Evolutionary conservation across 1,140 invertebrate genomes (phyloP), one percentile per base, ranked within the genome.

Genomic region (Heliconius himera): DNA sequence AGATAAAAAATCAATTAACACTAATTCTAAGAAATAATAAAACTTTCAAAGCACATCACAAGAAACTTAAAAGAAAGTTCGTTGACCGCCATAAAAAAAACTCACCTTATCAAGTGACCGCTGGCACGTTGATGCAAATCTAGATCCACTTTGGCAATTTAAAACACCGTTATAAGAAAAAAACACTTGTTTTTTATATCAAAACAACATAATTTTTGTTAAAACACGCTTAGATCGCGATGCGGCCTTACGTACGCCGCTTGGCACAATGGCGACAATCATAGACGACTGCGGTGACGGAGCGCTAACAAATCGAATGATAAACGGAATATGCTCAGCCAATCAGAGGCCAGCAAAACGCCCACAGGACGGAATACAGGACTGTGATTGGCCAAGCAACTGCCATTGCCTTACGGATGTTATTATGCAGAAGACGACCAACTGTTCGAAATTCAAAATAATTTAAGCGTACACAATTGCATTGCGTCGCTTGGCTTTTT

Each of bases 341-440:
- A 94, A 94, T 94, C 76, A 49, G 51, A 78, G 72, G 60, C 76
- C 89, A 72, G 76, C 89, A 88, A 83, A 86, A 88, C 93, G 92
- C 93, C 93, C 93, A 91, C 91, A 90, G 91, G 80, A 85, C 74
- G 82, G 81, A 80, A 81, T 80, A 73, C 83, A 66, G 87, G 84
- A 54, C 78, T 46, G 66, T 81, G 51, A 94, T 94, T 94, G 93
- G 93, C 86, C 87, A 93, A 93, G 93, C 87, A 93, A 90, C 91
- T 93, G 91, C 91, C 93, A 93, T 93, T 93, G 88, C 91, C 93
- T 93, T 92, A 90, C 90, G 91, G 92, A 91, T 92, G 91, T 91
- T 91, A 92, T 93, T 94, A 93, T 93, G 91, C 93, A 91, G 91
- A 94, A 91, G 88, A 90, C 90, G 89, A 93, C 90, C 90, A 87